A percentile compares a stretch with the other conserved stretches of the same genome.
These are phyloP conservation scores for Drosophila kuntzei DNA, from an alignment of 2,888 invertebrate species.

Conservation along the genomic window DNA sequence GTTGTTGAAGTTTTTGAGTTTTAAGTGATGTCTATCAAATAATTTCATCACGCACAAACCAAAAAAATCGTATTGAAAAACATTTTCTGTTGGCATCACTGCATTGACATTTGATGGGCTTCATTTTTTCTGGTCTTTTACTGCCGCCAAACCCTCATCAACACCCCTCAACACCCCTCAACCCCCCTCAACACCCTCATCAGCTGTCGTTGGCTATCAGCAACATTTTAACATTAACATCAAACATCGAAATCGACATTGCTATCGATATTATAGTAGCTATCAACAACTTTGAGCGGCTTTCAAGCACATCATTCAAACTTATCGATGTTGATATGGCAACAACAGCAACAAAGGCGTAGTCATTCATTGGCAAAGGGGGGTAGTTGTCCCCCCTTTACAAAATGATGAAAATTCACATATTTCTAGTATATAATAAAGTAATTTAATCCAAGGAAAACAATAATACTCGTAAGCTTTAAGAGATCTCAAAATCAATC, in stretches of 20 bases:
- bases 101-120: conserved; percentile 35
- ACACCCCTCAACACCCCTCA: neutral
- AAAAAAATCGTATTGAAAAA: conserved; percentile 10
- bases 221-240: conserved; percentile 17
- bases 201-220: conserved; percentile 22
- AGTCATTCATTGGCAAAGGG: neutral
- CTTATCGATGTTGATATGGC: conserved; percentile 33
- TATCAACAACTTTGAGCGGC: conserved; percentile 33
- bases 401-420: no score
- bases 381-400: no score
- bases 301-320: conserved; percentile 40
- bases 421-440: no score
- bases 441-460: no score
- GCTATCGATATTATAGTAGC: conserved; percentile 50
- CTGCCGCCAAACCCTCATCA: neutral
- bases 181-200: conserved; percentile 7
- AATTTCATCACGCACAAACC: conserved; percentile 54
- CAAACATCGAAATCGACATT: conserved; percentile 25
- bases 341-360: conserved; percentile 15
- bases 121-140: neutral
- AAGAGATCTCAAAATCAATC: no score
- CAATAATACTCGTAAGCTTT: no score
- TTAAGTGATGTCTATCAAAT: conserved; percentile 47
- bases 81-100: neutral
- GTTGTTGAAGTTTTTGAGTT: conserved; percentile 19